Conservation (phyloP, 2,797 vertebrate species). For the Cryptoblepharus egeriae region DNA sequence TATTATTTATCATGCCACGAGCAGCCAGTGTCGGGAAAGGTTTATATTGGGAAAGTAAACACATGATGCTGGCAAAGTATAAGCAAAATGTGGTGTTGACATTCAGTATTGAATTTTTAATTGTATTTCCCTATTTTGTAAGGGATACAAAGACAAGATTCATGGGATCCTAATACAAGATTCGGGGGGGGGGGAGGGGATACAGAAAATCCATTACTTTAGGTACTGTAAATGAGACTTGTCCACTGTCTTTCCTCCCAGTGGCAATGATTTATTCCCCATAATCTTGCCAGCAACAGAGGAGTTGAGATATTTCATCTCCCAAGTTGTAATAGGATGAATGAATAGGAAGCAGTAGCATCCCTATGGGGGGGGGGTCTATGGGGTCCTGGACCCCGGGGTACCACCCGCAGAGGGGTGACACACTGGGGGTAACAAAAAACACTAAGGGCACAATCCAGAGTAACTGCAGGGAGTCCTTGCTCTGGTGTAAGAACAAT, state of each 20-base stretch:
- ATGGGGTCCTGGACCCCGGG: too few relatives aligned
- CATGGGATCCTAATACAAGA: slow-evolving; percentile 53
- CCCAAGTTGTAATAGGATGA: neutral
- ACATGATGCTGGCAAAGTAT: slow-evolving; percentile 59
- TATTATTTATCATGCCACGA: slow-evolving; percentile 71
- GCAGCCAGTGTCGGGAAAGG: slow-evolving; percentile 69
- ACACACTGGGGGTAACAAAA: too few relatives aligned
- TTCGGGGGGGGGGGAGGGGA: slow-evolving; percentile 1
- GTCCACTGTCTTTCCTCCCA: neutral
- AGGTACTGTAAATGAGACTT: neutral
- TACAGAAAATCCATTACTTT: slow-evolving; percentile 35
- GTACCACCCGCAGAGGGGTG: too few relatives aligned
- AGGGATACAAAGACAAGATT: slow-evolving; percentile 59
- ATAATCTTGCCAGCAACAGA: neutral
- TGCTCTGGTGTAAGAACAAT: too few relatives aligned
- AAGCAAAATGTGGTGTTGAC: slow-evolving; percentile 69
- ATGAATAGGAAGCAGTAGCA: slow-evolving; percentile 5
- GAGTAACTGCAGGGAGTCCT: too few relatives aligned
- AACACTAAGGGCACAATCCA: too few relatives aligned
- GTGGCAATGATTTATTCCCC: slow-evolving; percentile 13
- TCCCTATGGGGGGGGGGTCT: too few relatives aligned
- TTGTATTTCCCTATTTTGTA: slow-evolving; percentile 74
- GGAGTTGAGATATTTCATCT: neutral
- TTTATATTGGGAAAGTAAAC: slow-evolving; percentile 73
- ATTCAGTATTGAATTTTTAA: slow-evolving; percentile 71